These are phyloP conservation scores for Neuroscelio doddi DNA, from an alignment of 2,888 invertebrate genomes.

Conservation along the genomic window DNA sequence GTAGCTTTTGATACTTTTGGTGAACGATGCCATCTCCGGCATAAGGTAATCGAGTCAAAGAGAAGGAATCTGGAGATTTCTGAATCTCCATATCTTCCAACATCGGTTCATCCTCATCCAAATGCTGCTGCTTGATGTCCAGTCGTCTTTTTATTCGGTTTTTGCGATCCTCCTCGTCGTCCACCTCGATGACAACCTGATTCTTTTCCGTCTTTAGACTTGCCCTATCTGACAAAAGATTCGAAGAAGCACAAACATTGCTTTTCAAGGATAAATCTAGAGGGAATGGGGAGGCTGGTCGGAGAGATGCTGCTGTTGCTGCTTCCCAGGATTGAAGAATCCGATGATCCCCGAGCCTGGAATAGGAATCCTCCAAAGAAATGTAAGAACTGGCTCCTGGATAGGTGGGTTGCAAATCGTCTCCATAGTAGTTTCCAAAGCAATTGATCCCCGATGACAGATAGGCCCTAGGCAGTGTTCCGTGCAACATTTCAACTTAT, in stretches of 20 bases:
- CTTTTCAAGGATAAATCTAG: constrained; percentile 84
- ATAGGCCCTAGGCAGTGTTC: constrained; percentile 65
- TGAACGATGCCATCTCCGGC: constrained; percentile 8
- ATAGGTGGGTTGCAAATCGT: constrained; percentile 52
- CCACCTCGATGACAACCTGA: constrained; percentile 54
- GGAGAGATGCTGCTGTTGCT: constrained; percentile 33
- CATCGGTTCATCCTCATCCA: constrained; percentile 39
- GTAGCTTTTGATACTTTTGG: constrained; percentile 52
- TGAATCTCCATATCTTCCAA: constrained; percentile 10
- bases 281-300: constrained; percentile 73
- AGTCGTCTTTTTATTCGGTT: constrained; percentile 39
- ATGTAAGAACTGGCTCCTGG: constrained; percentile 49
- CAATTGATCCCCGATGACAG: constrained; percentile 62
- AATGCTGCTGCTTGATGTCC: constrained; percentile 23
- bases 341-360: constrained; percentile 41
- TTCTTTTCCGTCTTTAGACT: constrained; percentile 4
- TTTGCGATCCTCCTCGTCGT: constrained; percentile 58
- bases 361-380: constrained; percentile 54
- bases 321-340: constrained; percentile 37
- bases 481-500: constrained; percentile 62
- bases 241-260: constrained; percentile 32
- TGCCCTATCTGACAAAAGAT: constrained; percentile 13
- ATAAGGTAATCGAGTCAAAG: constrained; percentile 24
- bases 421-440: constrained; percentile 62
- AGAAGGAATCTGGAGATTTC: constrained; percentile 15